These are phyloP conservation scores for Apistogramma diplotaenia DNA, from an alignment of 2,113 vertebrate species.

Conservation along the genomic window DNA sequence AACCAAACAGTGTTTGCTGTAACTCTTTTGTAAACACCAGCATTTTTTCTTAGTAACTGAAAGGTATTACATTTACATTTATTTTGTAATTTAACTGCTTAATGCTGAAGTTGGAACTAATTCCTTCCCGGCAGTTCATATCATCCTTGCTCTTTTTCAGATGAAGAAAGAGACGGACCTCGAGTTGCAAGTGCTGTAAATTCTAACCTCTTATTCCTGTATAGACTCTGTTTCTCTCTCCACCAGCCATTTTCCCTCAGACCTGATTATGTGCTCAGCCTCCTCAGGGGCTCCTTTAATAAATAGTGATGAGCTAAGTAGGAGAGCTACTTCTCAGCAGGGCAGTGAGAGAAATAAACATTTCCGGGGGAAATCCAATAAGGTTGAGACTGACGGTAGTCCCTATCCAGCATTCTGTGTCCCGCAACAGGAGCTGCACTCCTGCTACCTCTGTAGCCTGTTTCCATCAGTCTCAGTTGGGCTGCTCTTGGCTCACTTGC, in stretches of 20 bases:
- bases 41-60: no score
- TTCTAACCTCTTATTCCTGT: background rate
- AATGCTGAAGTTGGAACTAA: background rate
- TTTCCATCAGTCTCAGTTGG: slow-evolving; percentile 15
- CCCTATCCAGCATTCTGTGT: slow-evolving; percentile 40
- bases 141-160: slow-evolving; percentile 1
- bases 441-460: slow-evolving; percentile 2
- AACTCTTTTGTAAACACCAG: background rate
- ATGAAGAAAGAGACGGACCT: background rate
- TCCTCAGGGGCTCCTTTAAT: slow-evolving; percentile 59
- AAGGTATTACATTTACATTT: background rate
- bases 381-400: slow-evolving; percentile 44
- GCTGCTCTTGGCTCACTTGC: slow-evolving; percentile 2
- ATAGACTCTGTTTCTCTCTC: background rate
- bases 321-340: slow-evolving; percentile 53
- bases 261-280: slow-evolving; percentile 36
- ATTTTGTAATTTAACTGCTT: background rate
- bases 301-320: slow-evolving; percentile 75
- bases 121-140: background rate
- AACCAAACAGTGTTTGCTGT: background rate
- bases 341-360: slow-evolving; percentile 64
- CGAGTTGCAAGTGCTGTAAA: background rate
- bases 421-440: background rate
- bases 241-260: background rate
- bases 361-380: slow-evolving; percentile 69